A percentile compares a stretch with the other conserved stretches of the same genome.
Evolutionary conservation across 2,797 vertebrate species (phyloP).

Genomic region (Argentina silus): DNA sequence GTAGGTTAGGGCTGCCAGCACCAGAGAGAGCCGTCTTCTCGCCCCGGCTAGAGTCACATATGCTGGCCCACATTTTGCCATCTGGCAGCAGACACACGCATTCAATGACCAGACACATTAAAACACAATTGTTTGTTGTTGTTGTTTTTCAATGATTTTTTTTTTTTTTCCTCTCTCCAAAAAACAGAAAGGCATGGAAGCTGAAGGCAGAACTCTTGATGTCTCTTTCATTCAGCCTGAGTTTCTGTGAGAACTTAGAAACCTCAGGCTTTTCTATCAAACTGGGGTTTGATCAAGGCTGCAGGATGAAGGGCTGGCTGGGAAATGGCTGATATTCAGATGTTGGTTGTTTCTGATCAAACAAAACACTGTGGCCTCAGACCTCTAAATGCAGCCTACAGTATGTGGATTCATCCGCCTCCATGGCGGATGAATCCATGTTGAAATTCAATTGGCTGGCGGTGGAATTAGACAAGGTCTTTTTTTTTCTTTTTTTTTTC

Average conservation of each 20-base stretch:
- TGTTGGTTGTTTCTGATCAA: conserved; percentile 37
- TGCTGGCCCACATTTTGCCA: conserved; percentile 72
- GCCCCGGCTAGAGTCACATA: conserved; percentile 69
- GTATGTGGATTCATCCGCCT: conserved; percentile 22
- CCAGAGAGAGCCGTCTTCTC: conserved; percentile 61
- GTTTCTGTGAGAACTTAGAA: conserved; percentile 25
- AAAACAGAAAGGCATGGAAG: background rate
- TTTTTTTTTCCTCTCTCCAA: conserved; percentile 17
- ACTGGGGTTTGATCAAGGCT: conserved; percentile 40
- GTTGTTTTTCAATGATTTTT: background rate
- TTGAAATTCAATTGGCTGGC: conserved; percentile 11
- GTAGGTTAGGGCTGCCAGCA: conserved; percentile 59
- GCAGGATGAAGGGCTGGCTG: conserved; percentile 34
- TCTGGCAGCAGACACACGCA: conserved; percentile 67
- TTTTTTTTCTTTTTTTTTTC: conserved; percentile 55
- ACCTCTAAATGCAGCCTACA: conserved; percentile 46
- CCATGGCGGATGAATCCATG: background rate
- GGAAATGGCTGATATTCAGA: conserved; percentile 34
- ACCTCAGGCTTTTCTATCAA: conserved; percentile 39
- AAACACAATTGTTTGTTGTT: conserved; percentile 43
- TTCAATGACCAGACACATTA: conserved; percentile 57
- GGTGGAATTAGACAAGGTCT: conserved; percentile 7
- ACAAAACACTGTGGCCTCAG: conserved; percentile 26
- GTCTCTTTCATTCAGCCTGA: conserved; percentile 14
- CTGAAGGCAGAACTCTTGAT: background rate